phyloP scores from a whole-genome alignment of 2,113 vertebrate species.

The Microcebus jonahi region DNA sequence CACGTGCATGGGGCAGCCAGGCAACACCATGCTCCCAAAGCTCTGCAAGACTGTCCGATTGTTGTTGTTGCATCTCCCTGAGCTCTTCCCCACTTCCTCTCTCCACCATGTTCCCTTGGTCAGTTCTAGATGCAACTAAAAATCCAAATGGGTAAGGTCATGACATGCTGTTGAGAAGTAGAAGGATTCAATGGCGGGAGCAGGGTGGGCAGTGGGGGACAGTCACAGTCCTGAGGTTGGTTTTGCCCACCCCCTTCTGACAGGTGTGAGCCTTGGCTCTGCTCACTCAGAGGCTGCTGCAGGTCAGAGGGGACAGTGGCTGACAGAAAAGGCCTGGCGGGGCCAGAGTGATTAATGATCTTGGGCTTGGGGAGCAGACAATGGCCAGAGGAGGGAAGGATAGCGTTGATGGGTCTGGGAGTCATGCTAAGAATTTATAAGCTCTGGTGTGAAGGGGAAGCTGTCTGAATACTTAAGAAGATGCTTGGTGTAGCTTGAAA shows the following conservation, averaged over 20 bases:
- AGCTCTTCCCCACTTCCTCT: neutral
- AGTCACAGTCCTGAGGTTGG: neutral
- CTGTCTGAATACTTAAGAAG: slow-evolving; percentile 34
- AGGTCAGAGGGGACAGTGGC: neutral
- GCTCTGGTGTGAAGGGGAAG: neutral
- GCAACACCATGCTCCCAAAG: neutral
- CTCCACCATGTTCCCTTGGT: neutral
- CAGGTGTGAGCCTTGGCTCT: neutral
- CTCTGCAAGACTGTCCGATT: too few species aligned
- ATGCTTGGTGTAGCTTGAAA: neutral
- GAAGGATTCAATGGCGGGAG: neutral
- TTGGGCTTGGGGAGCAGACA: neutral
- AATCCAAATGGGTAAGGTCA: neutral
- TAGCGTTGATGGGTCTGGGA: neutral
- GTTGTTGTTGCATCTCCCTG: neutral
- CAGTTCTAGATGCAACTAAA: neutral
- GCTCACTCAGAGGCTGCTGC: neutral
- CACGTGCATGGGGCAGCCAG: neutral
- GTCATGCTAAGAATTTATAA: slow-evolving; percentile 54
- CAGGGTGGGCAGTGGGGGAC: neutral
- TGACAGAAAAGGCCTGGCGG: slow-evolving; percentile 23
- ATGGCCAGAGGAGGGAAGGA: neutral
- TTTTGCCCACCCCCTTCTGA: neutral
- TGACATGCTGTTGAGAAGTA: neutral
- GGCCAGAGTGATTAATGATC: slow-evolving; percentile 58